Base-by-base conservation (phyloP, 2,888 invertebrate genomes). In the Philonicus albiceps region DNA sequence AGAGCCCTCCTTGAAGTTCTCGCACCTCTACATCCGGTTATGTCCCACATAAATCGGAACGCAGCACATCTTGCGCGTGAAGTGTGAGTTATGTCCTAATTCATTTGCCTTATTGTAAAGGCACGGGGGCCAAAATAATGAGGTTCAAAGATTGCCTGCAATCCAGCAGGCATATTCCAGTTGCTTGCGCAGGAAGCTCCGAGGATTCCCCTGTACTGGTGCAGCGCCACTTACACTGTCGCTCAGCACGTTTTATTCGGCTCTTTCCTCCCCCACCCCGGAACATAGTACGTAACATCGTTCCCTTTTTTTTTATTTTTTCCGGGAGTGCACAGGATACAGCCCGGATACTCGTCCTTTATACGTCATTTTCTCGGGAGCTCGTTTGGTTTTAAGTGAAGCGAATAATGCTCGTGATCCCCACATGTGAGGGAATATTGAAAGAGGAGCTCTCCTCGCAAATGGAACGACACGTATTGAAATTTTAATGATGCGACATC, bases 361-460 rank as follows among this genome's bases (percentile, higher is more conserved):
- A 78, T 80, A 80, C 80, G 31, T 80, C 37, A 83, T 83, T 83
- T 64, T 72, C 72, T 72, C 64, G 64, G 22, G 83, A 37, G 83
- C 64, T 83, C 83, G 64, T 83, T 83, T 83, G 83, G 83, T 83
- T 83, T 83, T 83, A 72, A 83, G 83, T 83, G 83, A 83, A 83
- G 83, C 83, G 83, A 64, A 83, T 83, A 83, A 83, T 83, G 83
- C 55, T 72, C 72, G 40, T 83, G 83, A 83, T 83, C 55, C 72
- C 40, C 40, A 37, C 64, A 83, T 83, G 37, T 37, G 64, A 40
- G 37, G 30, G 64, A 64, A 83, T 83, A 83, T 83, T 83, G 83
- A 83, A 83, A 34, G 83, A 83, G 83, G 80, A 83, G 37, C 27
- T 64, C 83, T 64, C 19, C 37, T 64, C 83, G 83, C 64, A 83